Percentiles rank a stretch among this genome's conserved stretches.
These are phyloP conservation scores for Limnephilus auricula DNA, from an alignment of 2,888 invertebrate genomes.

Conservation along the genomic window DNA sequence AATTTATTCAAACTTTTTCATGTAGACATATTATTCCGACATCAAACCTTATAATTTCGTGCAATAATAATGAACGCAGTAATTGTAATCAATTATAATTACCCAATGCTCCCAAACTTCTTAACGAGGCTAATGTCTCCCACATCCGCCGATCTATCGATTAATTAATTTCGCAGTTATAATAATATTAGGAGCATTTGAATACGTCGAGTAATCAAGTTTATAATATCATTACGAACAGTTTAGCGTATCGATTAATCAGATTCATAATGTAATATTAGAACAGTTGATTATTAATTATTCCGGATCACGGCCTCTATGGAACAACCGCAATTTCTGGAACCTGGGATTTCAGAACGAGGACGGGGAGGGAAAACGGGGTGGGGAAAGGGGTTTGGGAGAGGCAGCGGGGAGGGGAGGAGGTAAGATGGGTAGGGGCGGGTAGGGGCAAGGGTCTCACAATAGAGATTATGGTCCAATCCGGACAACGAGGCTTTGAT, in stretches of 20 bases:
- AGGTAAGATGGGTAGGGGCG: not conserved
- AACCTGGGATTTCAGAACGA: not conserved
- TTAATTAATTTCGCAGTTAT: not conserved
- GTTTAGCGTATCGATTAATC: constrained; percentile 2
- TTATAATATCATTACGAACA: not conserved
- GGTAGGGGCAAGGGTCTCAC: constrained; percentile 2
- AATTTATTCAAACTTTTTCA: not conserved
- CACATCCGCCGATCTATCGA: not conserved
- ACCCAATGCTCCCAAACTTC: not conserved
- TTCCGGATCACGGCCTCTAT: not conserved
- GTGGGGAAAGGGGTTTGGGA: not conserved
- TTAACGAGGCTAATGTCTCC: not conserved
- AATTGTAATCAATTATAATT: not conserved
- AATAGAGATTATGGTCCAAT: constrained; percentile 2
- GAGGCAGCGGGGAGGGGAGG: not conserved
- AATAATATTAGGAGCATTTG: not conserved
- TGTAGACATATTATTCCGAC: not conserved
- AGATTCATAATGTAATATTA: not conserved
- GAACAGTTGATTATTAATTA: not conserved
- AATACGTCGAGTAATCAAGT: not conserved
- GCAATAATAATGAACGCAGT: not conserved
- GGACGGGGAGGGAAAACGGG: not conserved
- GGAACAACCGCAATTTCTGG: not conserved
- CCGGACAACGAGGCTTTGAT: constrained; percentile 2
- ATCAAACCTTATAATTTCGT: not conserved